phyloP scores from a whole-genome alignment of 2,888 invertebrate species.

The Nudaria mundana region DNA sequence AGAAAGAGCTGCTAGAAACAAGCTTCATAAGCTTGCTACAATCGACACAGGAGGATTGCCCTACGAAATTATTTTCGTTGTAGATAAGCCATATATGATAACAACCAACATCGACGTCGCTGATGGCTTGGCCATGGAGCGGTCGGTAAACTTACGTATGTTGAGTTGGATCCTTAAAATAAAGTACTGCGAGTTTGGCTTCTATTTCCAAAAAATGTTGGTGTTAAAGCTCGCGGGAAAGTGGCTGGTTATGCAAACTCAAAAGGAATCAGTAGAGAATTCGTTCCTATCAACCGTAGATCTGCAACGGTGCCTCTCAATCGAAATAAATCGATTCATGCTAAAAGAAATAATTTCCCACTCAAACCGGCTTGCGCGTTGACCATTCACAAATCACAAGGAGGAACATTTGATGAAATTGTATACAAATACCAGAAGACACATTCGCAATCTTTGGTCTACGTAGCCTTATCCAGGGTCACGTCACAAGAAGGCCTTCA shows the following conservation, averaged over 20 bases:
- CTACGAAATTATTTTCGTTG: slow-evolving; percentile 24
- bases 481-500: slow-evolving; percentile 17
- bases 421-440: slow-evolving; percentile 7
- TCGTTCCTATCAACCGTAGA: slow-evolving; percentile 3
- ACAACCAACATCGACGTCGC: slow-evolving; percentile 23
- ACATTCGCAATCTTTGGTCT: slow-evolving; percentile 17
- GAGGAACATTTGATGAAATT: slow-evolving; percentile 16
- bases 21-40: slow-evolving; percentile 15
- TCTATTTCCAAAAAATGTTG: not conserved
- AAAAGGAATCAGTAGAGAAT: not conserved
- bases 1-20: slow-evolving; percentile 6
- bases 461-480: slow-evolving; percentile 20
- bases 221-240: not conserved
- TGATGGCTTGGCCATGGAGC: slow-evolving; percentile 23
- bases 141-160: slow-evolving; percentile 19
- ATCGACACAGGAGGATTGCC: slow-evolving; percentile 5
- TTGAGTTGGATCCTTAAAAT: slow-evolving; percentile 1
- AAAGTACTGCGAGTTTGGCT: not conserved
- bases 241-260: not conserved
- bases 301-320: slow-evolving; percentile 1
- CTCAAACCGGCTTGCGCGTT: slow-evolving; percentile 10
- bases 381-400: slow-evolving; percentile 14
- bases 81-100: slow-evolving; percentile 13
- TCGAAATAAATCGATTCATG: slow-evolving; percentile 5
- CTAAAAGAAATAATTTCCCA: slow-evolving; percentile 13